Evolutionary conservation across 2,797 vertebrate genomes (phyloP), one percentile per base, ranked within the genome.

Genomic region (Buceros bicornis): DNA sequence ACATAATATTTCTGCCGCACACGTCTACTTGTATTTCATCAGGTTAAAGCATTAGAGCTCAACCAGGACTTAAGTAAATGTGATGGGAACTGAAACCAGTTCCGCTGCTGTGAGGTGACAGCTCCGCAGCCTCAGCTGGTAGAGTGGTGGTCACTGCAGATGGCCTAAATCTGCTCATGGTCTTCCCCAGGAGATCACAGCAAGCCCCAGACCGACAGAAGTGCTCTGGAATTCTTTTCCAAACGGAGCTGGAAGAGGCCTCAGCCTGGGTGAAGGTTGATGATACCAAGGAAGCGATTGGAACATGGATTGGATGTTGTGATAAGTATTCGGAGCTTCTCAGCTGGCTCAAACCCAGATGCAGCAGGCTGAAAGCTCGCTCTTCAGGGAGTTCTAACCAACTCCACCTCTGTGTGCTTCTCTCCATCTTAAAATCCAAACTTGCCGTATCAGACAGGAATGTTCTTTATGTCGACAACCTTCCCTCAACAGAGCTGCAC

Each of bases 111-210:
- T 8, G 50, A 84, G 13, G 10, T 35, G 50, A 56, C 16, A 40
- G 1, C 33, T 71, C 12, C n/a, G 71, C 56, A 40, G 16, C 13
- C 40, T 66, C 24, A 17, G 7, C 6, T n/a, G 24, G 21, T 19
- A n/a, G 22, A 70, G 3, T 5, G 60, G 6, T 7, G 20, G 17
- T n/a, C 25, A 15, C 22, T 7, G 8, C 69, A 29, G 16, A 10
- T 20, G 25, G 20, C 8, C 31, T 13, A 16, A 50, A 42, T 60
- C 43, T 78, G 16, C 45, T 56, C n/a, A 31, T 25, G 6, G 6
- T 42, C 12, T 10, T 73, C 11, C 15, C 8, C 0, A 0, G 2
- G 22, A 11, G 7, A 26, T 33, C 19, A 45, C 61, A 62, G 11
- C 20, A 42, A 84, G 8, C 16, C 2, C 31, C 16, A 50, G 3